Evolutionary conservation across 30 jellyfish, hydroid and myxozoan species (phyloP).

Genomic region (Pelagia noctiluca): DNA sequence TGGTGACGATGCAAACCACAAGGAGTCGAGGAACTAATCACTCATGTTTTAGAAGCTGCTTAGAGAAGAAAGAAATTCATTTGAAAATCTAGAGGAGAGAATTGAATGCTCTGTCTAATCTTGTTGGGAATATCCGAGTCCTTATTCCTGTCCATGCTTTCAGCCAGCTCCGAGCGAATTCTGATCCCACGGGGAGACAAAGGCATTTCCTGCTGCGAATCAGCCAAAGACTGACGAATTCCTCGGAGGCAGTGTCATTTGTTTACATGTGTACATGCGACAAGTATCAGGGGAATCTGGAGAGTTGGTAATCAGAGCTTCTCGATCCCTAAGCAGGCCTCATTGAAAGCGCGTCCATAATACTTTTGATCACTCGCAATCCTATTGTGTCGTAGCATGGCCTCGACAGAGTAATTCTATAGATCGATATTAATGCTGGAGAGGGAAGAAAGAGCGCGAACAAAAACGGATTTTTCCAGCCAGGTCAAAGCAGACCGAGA

Average conservation of each 20-base stretch:
- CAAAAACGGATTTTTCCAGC: slow-evolving; percentile 41
- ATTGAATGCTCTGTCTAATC: not conserved
- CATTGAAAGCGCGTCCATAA: slow-evolving; percentile 36
- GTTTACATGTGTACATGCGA: not conserved
- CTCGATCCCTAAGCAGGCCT: not conserved
- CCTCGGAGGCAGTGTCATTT: not conserved
- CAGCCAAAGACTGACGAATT: not conserved
- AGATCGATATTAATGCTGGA: slow-evolving; percentile 60
- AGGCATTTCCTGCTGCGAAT: slow-evolving; percentile 2
- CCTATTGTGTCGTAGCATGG: slow-evolving; percentile 67
- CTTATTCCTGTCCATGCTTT: not conserved
- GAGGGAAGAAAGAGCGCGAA: slow-evolving; percentile 34
- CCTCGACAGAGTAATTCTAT: slow-evolving; percentile 27
- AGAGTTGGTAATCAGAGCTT: not conserved
- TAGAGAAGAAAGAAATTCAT: not conserved
- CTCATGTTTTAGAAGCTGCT: not conserved
- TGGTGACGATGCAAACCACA: not conserved
- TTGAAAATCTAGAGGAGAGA: slow-evolving; percentile 3
- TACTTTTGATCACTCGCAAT: slow-evolving; percentile 60
- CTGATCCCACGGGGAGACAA: not conserved
- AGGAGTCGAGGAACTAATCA: not conserved
- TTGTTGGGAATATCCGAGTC: slow-evolving; percentile 9
- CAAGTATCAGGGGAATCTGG: not conserved
- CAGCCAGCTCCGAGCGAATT: not conserved
- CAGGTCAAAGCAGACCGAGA: slow-evolving; percentile 58